These are phyloP conservation scores for Synchiropus splendidus DNA, from an alignment of 2,113 vertebrate species.

Conservation along the genomic window DNA sequence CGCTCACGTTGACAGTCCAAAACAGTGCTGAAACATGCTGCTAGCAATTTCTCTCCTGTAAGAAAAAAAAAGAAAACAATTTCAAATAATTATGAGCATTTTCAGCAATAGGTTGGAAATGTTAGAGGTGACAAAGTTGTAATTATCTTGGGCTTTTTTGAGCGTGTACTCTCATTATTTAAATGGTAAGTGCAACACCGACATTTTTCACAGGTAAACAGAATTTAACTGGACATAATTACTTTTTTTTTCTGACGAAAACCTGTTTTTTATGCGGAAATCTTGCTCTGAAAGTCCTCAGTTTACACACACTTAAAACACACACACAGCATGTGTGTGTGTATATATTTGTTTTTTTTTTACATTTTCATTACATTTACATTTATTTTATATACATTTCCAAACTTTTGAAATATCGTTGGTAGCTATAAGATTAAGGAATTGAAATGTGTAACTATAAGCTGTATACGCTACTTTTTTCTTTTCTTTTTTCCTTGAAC, in stretches of 20 bases:
- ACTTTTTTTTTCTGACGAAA: constrained; percentile 39
- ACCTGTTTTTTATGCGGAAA: constrained; percentile 8
- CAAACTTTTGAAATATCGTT: too few species aligned
- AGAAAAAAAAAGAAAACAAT: constrained; percentile 9
- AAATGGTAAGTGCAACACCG: constrained; percentile 40
- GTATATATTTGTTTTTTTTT: background rate
- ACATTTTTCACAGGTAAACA: constrained; percentile 33
- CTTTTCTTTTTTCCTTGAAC: too few species aligned
- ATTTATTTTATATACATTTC: too few species aligned
- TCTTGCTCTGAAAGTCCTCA: constrained; percentile 12
- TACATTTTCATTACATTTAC: too few species aligned
- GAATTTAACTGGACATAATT: constrained; percentile 20
- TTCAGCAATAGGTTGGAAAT: constrained; percentile 23
- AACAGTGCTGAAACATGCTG: constrained; percentile 3
- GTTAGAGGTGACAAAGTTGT: constrained; percentile 32
- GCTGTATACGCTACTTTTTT: too few species aligned
- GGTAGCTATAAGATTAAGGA: too few species aligned
- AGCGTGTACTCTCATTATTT: constrained; percentile 39
- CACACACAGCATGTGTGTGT: constrained; percentile 4
- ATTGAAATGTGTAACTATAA: too few species aligned
- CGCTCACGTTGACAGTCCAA: too few species aligned
- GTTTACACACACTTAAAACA: constrained; percentile 3
- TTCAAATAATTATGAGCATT: constrained; percentile 32
- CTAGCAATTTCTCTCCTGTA: constrained; percentile 3
- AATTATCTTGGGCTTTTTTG: constrained; percentile 34